These are phyloP conservation scores for Mythimna loreyi DNA, from an alignment of 2,888 invertebrate species.

Conservation along the genomic window DNA sequence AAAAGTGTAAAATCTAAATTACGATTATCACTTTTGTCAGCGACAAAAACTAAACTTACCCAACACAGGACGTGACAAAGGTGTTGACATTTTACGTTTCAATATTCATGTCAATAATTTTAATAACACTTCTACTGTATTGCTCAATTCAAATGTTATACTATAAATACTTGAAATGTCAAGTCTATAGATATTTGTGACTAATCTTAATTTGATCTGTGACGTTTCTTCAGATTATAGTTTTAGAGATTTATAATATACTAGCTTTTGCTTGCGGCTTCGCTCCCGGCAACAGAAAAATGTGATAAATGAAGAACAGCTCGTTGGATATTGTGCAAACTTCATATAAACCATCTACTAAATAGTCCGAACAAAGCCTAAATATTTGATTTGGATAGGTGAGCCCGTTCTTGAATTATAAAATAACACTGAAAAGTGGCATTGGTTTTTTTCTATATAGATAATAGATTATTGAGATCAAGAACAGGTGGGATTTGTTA, in stretches of 20 bases:
- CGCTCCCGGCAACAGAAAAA: too few relatives aligned
- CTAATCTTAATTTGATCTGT: not conserved
- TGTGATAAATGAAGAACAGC: too few relatives aligned
- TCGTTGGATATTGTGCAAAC: too few relatives aligned
- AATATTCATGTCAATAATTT: slow-evolving; percentile 31
- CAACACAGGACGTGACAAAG: slow-evolving; percentile 43
- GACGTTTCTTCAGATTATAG: not conserved
- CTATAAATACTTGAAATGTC: slow-evolving; percentile 8
- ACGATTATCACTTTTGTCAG: slow-evolving; percentile 19
- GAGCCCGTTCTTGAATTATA: too few relatives aligned
- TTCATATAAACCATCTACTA: too few relatives aligned
- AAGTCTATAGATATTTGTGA: slow-evolving; percentile 19
- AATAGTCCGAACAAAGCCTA: too few relatives aligned
- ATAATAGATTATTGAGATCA: not conserved
- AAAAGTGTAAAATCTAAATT: slow-evolving; percentile 1
- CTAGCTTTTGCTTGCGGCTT: too few relatives aligned
- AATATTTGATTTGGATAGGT: too few relatives aligned
- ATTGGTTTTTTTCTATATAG: too few relatives aligned
- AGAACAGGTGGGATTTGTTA: not conserved
- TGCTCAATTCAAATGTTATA: slow-evolving; percentile 3
- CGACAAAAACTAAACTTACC: slow-evolving; percentile 21
- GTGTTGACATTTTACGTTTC: slow-evolving; percentile 42
- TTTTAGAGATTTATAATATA: too few relatives aligned
- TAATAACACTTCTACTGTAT: slow-evolving; percentile 1
- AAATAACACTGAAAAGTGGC: too few relatives aligned